Base-by-base conservation (phyloP, 2,888 invertebrate genomes). In the Drosophila infuscata region DNA sequence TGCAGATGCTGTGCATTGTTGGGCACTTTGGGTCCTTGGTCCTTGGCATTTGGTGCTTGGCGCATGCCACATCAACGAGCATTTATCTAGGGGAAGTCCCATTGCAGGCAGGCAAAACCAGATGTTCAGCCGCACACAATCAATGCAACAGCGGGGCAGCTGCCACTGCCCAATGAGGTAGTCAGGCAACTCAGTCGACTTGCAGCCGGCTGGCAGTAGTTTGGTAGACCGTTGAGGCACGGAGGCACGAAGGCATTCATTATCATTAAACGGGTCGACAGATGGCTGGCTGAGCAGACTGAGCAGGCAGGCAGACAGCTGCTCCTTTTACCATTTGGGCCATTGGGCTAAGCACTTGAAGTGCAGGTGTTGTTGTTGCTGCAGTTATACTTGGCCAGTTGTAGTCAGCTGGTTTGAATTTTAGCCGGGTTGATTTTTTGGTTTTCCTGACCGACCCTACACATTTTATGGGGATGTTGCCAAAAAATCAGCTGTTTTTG, bases 401-500 rank as follows among this genome's bases (percentile, higher is more conserved):
- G 74, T 59, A 46, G 58, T 63, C 70, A 70, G 69, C 74, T 73
- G 69, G 36, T 65, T 41, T 56, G 25, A 52, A 51, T 43, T 38
- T 62, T 65, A 52, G 58, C 54, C 49, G 58, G 73, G 49, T 52
- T 59, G 46, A 46, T 46, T 46, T 41, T 38, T 58, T 59, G 59
- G 20, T 66, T 25, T 67, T 69, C 75, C 69, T 82, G 71, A 74
- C 77, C 76, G 81, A 74, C 82, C 82, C 81, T 77, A 70, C 70
- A 51, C 54, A 65, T 60, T 56, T 32, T 20, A 57, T 57, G 82
- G 82, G 88, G 89, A 84, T 84, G 84, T 82, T 88, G 85, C 85
- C 66, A 74, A 81, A 88, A 88, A 87, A 85, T 88, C 86, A 87
- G 86, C 86, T 87, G 86, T 78, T 87, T 81, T 82, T 88, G 79